Percentiles rank a stretch among this genome's conserved stretches.
Conservation (phyloP, 2,888 invertebrate genomes). For the Epistrophella euchroma region DNA sequence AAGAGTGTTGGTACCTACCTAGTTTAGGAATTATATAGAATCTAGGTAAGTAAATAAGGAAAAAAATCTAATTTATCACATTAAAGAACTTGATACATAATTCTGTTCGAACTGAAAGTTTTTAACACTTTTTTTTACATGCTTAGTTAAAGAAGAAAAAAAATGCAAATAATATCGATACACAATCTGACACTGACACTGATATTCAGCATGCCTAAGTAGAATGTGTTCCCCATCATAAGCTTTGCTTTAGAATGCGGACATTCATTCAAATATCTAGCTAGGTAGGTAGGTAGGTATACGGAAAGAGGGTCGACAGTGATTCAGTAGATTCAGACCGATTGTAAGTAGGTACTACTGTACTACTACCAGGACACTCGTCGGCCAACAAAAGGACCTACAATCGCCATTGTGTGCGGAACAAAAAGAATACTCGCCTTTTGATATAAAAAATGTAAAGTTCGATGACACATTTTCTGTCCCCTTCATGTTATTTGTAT, state of each 20-base stretch:
- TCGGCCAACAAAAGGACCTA: conserved; percentile 59
- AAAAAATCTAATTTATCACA: background rate
- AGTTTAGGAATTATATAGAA: background rate
- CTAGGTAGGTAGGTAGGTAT: conserved; percentile 2
- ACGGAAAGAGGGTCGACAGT: conserved; percentile 17
- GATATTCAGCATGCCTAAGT: conserved; percentile 32
- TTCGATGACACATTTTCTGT: conserved; percentile 76
- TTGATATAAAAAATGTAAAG: conserved; percentile 66
- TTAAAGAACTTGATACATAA: background rate
- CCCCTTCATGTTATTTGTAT: conserved; percentile 72
- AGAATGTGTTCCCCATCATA: conserved; percentile 21
- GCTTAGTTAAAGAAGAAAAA: background rate
- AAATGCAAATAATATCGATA: conserved; percentile 19
- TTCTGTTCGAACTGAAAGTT: background rate
- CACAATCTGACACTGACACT: conserved; percentile 61
- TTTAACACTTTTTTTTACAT: background rate
- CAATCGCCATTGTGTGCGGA: conserved; percentile 65
- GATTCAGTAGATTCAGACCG: conserved; percentile 49
- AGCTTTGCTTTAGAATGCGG: conserved; percentile 40
- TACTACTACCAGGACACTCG: conserved; percentile 62
- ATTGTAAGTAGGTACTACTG: conserved; percentile 59
- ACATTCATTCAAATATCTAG: conserved; percentile 50
- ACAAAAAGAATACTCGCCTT: conserved; percentile 69
- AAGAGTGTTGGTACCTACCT: background rate
- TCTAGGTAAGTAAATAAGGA: background rate